These are phyloP conservation scores for Tapera naevia DNA, from an alignment of 2,797 vertebrate genomes.

Conservation along the genomic window DNA sequence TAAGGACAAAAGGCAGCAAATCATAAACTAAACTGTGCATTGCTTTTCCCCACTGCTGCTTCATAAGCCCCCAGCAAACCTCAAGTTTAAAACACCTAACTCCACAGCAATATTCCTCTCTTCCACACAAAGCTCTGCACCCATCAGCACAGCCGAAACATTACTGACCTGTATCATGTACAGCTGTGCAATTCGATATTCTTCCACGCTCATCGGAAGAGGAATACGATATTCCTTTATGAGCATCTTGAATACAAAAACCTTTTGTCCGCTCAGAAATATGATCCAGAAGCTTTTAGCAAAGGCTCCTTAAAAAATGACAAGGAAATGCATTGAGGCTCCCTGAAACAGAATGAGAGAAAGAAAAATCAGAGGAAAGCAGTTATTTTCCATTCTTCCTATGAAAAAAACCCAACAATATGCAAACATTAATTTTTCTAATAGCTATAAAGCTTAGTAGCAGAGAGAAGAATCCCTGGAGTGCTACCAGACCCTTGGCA, in stretches of 20 bases:
- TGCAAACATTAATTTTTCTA: slow-evolving; percentile 31
- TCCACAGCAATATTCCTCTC: background rate
- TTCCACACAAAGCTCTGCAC: background rate
- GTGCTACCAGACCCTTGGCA: background rate
- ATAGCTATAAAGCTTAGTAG: background rate
- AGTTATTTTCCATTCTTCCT: slow-evolving; percentile 49
- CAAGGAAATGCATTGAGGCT: slow-evolving; percentile 78
- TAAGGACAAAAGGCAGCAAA: background rate
- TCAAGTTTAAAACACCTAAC: background rate
- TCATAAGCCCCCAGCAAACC: background rate
- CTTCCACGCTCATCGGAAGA: slow-evolving; percentile 97
- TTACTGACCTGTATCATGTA: slow-evolving; percentile 97
- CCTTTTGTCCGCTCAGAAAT: slow-evolving; percentile 63
- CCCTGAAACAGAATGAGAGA: slow-evolving; percentile 73
- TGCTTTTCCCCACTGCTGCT: background rate
- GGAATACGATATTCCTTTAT: slow-evolving; percentile 98
- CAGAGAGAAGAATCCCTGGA: slow-evolving; percentile 19
- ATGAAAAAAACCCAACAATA: background rate
- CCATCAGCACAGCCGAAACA: background rate
- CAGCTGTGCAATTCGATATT: slow-evolving; percentile 98
- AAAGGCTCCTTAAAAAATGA: slow-evolving; percentile 76
- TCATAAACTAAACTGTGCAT: background rate
- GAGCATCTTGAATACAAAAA: slow-evolving; percentile 86
- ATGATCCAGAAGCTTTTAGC: slow-evolving; percentile 68
- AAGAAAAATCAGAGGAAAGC: background rate